Conservation (phyloP, 1,140 invertebrate genomes). For the Hycleus cichorii region DNA sequence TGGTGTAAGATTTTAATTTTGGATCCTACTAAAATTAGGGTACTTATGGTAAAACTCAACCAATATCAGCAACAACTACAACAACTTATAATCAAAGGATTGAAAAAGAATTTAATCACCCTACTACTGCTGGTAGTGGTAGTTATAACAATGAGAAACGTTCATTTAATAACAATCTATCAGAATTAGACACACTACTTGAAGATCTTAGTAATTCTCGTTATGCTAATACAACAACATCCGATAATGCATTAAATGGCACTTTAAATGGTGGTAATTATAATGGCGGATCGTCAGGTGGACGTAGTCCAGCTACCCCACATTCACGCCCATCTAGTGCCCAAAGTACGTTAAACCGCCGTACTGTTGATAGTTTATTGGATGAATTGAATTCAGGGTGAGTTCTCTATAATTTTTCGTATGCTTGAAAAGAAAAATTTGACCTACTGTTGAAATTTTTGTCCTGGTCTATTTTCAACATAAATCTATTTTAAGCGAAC, state of each 20-base stretch:
- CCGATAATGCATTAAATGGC: conserved; percentile 29
- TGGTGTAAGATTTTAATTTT: conserved; percentile 1
- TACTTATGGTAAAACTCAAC: conserved; percentile 59
- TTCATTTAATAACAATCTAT: conserved; percentile 68
- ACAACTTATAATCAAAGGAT: conserved; percentile 12
- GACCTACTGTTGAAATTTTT: too few species aligned
- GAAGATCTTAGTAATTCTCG: conserved; percentile 69
- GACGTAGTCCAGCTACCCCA: conserved; percentile 28
- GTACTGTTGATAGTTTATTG: conserved; percentile 78
- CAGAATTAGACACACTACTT: conserved; percentile 84
- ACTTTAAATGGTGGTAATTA: conserved; percentile 24
- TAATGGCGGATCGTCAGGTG: conserved; percentile 31
- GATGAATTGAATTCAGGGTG: conserved; percentile 81
- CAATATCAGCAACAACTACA: conserved; percentile 20
- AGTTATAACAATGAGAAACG: conserved; percentile 18
- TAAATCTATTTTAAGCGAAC: too few species aligned
- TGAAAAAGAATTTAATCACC: neutral
- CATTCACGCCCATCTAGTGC: conserved; percentile 37
- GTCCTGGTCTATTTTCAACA: too few species aligned
- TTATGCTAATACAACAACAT: conserved; percentile 32
- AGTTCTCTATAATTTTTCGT: conserved; percentile 34
- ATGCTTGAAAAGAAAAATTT: neutral
- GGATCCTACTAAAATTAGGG: conserved; percentile 44
- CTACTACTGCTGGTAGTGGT: too few species aligned
- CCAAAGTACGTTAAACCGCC: conserved; percentile 46